A percentile compares a stretch with the other conserved stretches of the same genome.
Evolutionary conservation across 2,888 invertebrate species (phyloP).

Genomic region (Athetis lepigone): DNA sequence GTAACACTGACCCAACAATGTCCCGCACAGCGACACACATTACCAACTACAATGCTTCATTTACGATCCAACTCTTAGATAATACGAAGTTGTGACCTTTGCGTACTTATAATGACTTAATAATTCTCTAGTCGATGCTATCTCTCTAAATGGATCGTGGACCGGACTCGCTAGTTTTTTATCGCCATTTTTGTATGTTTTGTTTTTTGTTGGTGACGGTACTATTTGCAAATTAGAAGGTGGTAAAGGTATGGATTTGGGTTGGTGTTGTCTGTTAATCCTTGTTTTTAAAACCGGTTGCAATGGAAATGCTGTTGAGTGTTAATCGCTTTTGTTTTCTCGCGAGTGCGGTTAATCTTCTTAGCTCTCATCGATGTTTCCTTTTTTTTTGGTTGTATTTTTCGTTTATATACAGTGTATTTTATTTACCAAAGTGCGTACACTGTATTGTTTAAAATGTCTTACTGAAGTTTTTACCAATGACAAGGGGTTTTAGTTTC

Average conservation of each 20-base stretch:
- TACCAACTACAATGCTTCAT: constrained; percentile 59
- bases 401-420: background rate
- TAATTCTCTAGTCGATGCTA: constrained; percentile 73
- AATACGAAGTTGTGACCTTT: constrained; percentile 71
- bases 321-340: background rate
- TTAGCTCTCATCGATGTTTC: background rate
- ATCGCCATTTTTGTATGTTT: constrained; percentile 29
- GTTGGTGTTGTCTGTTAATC: background rate
- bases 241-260: constrained; percentile 7
- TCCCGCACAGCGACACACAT: constrained; percentile 54
- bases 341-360: background rate
- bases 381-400: background rate
- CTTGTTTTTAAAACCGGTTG: background rate
- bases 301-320: background rate
- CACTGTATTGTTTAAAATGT: no score
- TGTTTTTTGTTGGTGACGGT: constrained; percentile 38
- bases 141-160: constrained; percentile 69
- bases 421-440: constrained; percentile 4
- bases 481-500: no score
- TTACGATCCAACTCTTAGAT: constrained; percentile 69
- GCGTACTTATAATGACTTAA: constrained; percentile 77
- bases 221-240: constrained; percentile 31
- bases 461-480: no score
- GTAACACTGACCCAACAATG: constrained; percentile 23
- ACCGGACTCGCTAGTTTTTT: constrained; percentile 53